Conservation (phyloP, 2,888 invertebrate genomes). For the Osmoderma eremita region DNA sequence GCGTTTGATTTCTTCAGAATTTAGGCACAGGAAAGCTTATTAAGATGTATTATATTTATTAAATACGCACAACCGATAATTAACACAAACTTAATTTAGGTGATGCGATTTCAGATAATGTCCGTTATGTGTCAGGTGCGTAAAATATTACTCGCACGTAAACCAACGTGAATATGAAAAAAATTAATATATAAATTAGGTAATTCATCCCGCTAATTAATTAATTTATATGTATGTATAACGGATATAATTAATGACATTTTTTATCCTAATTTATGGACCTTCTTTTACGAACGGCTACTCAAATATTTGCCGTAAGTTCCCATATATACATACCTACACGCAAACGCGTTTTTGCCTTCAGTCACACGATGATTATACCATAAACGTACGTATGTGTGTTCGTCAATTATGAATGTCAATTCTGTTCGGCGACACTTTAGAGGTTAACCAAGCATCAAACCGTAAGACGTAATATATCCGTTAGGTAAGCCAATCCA, state of each 20-base stretch:
- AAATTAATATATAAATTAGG: constrained; percentile 18
- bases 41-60: too few species aligned
- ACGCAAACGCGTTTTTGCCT: not conserved
- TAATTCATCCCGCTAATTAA: constrained; percentile 31
- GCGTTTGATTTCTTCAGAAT: too few species aligned
- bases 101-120: constrained; percentile 33
- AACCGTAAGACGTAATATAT: too few species aligned
- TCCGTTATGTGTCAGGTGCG: constrained; percentile 15
- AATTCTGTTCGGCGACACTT: not conserved
- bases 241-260: constrained; percentile 26
- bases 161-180: constrained; percentile 5
- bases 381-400: constrained; percentile 8
- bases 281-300: not conserved
- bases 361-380: constrained; percentile 5
- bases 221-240: constrained; percentile 32
- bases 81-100: constrained; percentile 29
- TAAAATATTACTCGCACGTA: constrained; percentile 26
- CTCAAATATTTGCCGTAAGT: constrained; percentile 6
- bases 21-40: too few species aligned
- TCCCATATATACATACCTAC: not conserved
- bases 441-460: too few species aligned
- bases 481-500: too few species aligned
- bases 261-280: constrained; percentile 26
- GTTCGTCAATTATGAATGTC: not conserved
- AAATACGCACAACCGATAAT: constrained; percentile 14